Base-by-base conservation (phyloP, 2,888 invertebrate species). In the Mechanitis mazaeus region DNA sequence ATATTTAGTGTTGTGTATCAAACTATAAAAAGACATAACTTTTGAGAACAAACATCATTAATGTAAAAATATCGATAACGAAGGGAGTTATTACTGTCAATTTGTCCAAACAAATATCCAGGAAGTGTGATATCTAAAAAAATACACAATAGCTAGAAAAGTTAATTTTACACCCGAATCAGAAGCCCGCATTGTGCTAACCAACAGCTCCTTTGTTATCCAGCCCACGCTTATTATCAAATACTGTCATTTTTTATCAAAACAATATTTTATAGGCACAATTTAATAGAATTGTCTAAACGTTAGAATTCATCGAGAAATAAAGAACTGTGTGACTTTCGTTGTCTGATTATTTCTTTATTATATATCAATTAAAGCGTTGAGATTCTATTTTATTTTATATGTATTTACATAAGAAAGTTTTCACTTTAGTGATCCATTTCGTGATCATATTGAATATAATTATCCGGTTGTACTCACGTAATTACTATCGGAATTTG, bases 171-270 rank as follows among this genome's bases (percentile, higher is more conserved):
- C 84, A 86, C 84, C 84, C 85, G 82, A 87, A 86, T 86, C 84
- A 83, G 85, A 87, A 76, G 73, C 75, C 75, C 73, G 80, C 77
- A 87, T 89, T 87, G 87, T 87, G 87, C 84, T 80, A 90, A 90
- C 89, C 89, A 85, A 87, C 84, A 80, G 80, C 79, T 84, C 85
- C 77, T 83, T 89, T 90, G 86, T 88, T 86, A 69, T 61, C 73
- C 86, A 87, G 83, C 90, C 90, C 77, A 88, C 89, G 78, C 75
- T 78, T 81, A 90, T 90, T 90, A 87, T 90, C 90, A 85, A 87
- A 89, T 87, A 78, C 80, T 84, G 84, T 88, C 84, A 88, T 90
- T 90, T 90, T 90, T 90, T 90, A 89, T 84, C 85, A 89, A 90
- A 90, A 90, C 88, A 90, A 90, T 87, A 84, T 50, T 50, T 50